Evolutionary conservation across 2,797 vertebrate species (phyloP).

Genomic region (Sebastiscus albofasciatus): DNA sequence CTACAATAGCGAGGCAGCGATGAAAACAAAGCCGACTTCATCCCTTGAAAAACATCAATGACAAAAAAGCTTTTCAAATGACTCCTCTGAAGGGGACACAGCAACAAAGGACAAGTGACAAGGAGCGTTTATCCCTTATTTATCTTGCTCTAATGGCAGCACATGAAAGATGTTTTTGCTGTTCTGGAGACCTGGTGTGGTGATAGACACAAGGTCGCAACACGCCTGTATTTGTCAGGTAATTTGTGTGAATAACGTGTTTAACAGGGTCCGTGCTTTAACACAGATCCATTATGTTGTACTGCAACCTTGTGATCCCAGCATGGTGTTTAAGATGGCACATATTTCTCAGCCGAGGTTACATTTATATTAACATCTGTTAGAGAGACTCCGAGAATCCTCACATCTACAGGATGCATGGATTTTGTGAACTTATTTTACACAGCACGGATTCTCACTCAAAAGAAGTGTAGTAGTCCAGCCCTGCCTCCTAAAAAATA

Average conservation of each 20-base stretch:
- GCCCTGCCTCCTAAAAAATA: too few relatives aligned
- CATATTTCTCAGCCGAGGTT: background rate
- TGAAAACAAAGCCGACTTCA: conserved; percentile 44
- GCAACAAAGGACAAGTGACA: conserved; percentile 41
- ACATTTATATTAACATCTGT: background rate
- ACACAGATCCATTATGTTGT: background rate
- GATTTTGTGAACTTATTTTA: background rate
- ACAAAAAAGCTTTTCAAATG: conserved; percentile 48
- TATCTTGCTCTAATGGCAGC: conserved; percentile 34
- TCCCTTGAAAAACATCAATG: conserved; percentile 21
- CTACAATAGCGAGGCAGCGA: conserved; percentile 2
- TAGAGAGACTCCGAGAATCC: background rate
- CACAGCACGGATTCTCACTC: background rate
- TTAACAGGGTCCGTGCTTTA: conserved; percentile 21
- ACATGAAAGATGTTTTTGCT: conserved; percentile 20
- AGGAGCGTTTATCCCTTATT: conserved; percentile 37
- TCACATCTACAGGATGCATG: background rate
- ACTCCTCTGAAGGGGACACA: conserved; percentile 37
- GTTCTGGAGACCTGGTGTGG: conserved; percentile 6
- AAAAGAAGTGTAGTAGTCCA: background rate
- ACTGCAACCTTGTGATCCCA: background rate
- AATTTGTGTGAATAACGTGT: conserved; percentile 38
- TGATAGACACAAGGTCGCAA: conserved; percentile 5
- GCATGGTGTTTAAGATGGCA: background rate
- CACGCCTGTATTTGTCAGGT: conserved; percentile 3